Conservation (phyloP, 1,140 invertebrate genomes). For the Streblospio benedicti region DNA sequence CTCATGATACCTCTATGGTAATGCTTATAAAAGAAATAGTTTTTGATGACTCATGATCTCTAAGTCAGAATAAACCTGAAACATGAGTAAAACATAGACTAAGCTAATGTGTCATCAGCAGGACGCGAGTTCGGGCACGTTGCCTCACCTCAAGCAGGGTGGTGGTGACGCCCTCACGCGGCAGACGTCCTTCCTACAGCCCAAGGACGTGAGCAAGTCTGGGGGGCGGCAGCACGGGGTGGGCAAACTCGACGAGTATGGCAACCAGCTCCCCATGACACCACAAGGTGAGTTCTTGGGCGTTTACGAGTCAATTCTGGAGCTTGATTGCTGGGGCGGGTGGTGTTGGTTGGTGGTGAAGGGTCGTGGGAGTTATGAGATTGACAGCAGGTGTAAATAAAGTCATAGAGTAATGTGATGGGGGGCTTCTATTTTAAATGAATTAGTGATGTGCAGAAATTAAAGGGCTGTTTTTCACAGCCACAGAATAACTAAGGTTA, state of each 20-base stretch:
- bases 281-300: constrained; percentile 26
- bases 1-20: too few species aligned
- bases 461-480: neutral
- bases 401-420: neutral
- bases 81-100: too few species aligned
- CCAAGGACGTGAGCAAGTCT: constrained; percentile 15
- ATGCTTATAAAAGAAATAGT: too few species aligned
- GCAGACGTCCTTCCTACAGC: neutral
- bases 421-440: neutral
- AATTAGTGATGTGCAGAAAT: neutral
- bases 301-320: neutral
- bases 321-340: neutral
- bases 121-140: constrained; percentile 22
- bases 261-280: constrained; percentile 37
- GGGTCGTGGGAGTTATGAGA: neutral
- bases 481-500: too few species aligned
- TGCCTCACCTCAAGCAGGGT: constrained; percentile 32
- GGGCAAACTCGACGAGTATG: constrained; percentile 30
- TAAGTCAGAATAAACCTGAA: too few species aligned
- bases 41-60: too few species aligned
- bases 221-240: constrained; percentile 9
- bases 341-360: too few species aligned
- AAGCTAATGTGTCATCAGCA: too few species aligned
- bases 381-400: neutral
- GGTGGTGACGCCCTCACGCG: constrained; percentile 18